Conservation (phyloP, 2,113 vertebrate species). For the Cranoglanis bouderius region DNA sequence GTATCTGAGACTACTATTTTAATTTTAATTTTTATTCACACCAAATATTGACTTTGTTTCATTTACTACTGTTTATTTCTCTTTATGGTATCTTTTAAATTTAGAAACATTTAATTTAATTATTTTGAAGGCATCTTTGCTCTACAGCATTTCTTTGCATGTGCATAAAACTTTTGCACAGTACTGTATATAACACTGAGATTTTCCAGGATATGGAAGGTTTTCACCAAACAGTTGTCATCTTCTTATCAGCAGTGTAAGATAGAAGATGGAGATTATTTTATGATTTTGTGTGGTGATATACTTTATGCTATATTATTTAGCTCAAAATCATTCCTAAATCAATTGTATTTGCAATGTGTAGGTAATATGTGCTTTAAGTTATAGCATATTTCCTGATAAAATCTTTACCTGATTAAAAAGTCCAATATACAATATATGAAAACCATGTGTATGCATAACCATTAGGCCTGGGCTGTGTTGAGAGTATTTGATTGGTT, state of each 20-base stretch:
- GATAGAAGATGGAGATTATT: neutral
- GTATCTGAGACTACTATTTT: no score
- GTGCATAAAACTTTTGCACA: no score
- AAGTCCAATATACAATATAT: neutral
- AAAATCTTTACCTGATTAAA: neutral
- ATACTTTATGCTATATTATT: neutral
- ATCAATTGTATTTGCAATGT: neutral
- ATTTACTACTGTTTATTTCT: no score
- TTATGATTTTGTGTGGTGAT: neutral
- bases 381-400: neutral
- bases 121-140: no score
- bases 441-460: neutral
- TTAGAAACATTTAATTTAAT: no score
- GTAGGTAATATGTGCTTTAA: neutral
- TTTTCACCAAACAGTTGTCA: neutral
- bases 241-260: neutral
- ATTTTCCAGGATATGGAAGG: neutral
- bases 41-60: no score
- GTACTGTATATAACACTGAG: neutral
- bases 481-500: neutral
- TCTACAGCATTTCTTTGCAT: no score
- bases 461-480: neutral
- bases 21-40: no score
- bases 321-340: neutral
- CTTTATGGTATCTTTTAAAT: no score